A percentile compares a stretch with the other conserved stretches of the same genome.
phyloP scores from a whole-genome alignment of 2,113 vertebrate species.

The Cercopithecus mona region DNA sequence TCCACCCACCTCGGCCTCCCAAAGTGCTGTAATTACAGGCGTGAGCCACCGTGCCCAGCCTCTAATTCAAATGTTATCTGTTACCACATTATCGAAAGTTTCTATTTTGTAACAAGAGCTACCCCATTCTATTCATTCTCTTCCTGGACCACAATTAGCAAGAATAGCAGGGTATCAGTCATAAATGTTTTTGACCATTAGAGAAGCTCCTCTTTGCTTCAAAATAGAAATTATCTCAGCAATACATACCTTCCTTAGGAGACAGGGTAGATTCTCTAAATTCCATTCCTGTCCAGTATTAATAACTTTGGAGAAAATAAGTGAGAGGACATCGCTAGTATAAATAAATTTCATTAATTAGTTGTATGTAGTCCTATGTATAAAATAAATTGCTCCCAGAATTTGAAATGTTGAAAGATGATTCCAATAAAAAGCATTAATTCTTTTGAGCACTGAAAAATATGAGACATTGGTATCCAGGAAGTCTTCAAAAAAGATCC shows the following conservation, averaged over 20 bases:
- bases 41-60: too few relatives aligned
- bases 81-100: not conserved
- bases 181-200: not conserved
- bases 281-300: not conserved
- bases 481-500: not conserved
- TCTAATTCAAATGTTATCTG: not conserved
- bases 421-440: not conserved
- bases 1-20: too few relatives aligned
- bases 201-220: conserved; percentile 9
- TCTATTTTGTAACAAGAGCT: not conserved
- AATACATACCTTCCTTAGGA: not conserved
- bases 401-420: not conserved
- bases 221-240: not conserved
- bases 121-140: not conserved
- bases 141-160: not conserved
- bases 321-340: not conserved
- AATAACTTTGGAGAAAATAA: not conserved
- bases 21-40: too few relatives aligned
- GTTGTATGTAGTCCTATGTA: not conserved
- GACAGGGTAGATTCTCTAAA: not conserved
- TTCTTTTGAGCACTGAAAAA: not conserved
- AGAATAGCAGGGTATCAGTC: not conserved
- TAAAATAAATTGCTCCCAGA: not conserved
- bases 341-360: not conserved
- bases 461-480: not conserved